Evolutionary conservation across 2,888 invertebrate genomes (phyloP), one percentile per base, ranked within the genome.

Genomic region (Neoitamus cyanurus): DNA sequence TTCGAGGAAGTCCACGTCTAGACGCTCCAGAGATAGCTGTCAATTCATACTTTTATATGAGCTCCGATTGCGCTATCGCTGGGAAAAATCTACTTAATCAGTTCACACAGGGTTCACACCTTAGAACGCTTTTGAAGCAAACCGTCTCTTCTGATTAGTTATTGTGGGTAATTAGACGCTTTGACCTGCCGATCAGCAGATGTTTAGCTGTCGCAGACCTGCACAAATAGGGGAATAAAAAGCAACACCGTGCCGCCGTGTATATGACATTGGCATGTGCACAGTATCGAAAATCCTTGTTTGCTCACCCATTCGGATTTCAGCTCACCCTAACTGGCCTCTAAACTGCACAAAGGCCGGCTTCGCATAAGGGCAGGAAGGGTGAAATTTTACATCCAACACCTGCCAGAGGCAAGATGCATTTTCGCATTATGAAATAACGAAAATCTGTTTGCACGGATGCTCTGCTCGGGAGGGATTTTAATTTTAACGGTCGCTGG

Each of bases 81-180:
- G 73, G 73, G 73, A 73, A 73, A 34, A 37, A 31, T 36, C 36
- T 36, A 25, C 9, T 31, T 73, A 73, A 73, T 73, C 73, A 73
- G 73, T 73, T 73, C 73, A 73, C 73, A 73, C 15, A 36, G 36
- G n/a, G 34, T 70, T 70, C 70, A 70, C 70, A 70, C 70, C 31
- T n/a, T 70, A 70, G 70, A 31, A 31, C 34, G 11, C 13, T 34
- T 34, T 30, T 70, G 30, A 28, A 31, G 15, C 42, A 46, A 46
- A 7, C 6, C n/a, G n/a, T n/a, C 42, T 46, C n/a, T 46, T 1
- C 20, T 58, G 25, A 58, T 58, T 25, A 58, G 25, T 25, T 58
- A 15, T 25, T 58, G 20, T 58, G 20, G 58, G 58, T 58, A 58
- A 58, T 58, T 58, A 58, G 25, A 3, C 58, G 9, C 20, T 58